Evolutionary conservation across 2,113 vertebrate genomes (phyloP), one percentile per base, ranked within the genome.

Genomic region (Rhinoderma darwinii): DNA sequence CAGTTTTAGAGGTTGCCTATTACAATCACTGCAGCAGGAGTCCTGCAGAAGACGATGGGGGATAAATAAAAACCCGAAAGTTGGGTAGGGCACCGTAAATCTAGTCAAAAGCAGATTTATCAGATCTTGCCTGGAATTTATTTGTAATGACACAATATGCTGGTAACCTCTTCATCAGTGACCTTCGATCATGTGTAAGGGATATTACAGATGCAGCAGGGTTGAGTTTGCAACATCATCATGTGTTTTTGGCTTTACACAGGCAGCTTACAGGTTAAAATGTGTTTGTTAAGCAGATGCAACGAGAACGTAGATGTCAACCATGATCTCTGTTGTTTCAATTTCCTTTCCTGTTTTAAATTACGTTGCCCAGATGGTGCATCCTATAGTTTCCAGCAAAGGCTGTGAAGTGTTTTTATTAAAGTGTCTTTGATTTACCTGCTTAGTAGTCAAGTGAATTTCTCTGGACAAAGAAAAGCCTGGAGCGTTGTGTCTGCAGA

Each of bases 381-480:
- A 63, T 87, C 70, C 86, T 82, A 9, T 32, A 37, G 54, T 61
- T 56, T 59, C 44, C 47, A 88, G 41, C 47, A 47, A 50, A 44
- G 82, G 37, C 20, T 88, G 75, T 43, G 39, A 83, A 51, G 39
- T 41, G 76, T 14, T 79, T 73, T 84, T 82, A 82, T 82, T 87
- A 87, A 82, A 82, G 37, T 39, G 72, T 82, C 66, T 87, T 87
- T 87, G 85, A 86, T 80, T 86, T 73, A 70, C 20, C 75, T 88
- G 87, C 43, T 89, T 88, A 84, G 15, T 82, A 87, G 86, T 87
- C 78, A 82, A 59, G n/a, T 72, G 78, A 82, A 56, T 82, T 87
- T 82, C 74, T 59, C 86, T 66, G 41, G 20, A 41, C 39, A 88
- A 43, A 86, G 59, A 88, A 89, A 4, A 63, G 30, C 10, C 51